Evolutionary conservation across 2,888 invertebrate species (phyloP), one percentile per base, ranked within the genome.

Genomic region (Muschampia plurimacula): DNA sequence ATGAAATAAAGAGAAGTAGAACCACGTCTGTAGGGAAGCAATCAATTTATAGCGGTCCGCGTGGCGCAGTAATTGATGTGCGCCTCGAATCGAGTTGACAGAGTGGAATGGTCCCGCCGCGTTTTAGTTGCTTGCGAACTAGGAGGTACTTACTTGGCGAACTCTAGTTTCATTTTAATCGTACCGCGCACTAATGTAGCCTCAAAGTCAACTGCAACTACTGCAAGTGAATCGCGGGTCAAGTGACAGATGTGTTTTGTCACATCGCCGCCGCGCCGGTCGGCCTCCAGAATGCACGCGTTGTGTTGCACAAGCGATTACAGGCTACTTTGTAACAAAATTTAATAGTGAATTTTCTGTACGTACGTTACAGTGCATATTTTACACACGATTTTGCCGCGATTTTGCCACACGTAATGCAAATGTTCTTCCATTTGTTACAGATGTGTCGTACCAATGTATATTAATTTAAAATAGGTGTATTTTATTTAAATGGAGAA

Each of bases 21-120:
- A 32, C n/a, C 39, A 52, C 70, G 70, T 65, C 55, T 75, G 76
- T 77, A 75, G 85, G 85, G 87, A 89, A 86, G 88, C 86, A 86
- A 89, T 90, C 90, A 89, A 90, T 91, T 90, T 87, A 87, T 87
- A 88, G 88, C 86, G 87, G 86, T 78, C 80, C 82, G 83, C 83
- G 81, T 81, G 82, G 83, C 79, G 79, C 78, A 75, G 86, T 88
- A 89, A 90, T 89, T 87, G 90, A 90, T 90, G 89, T 88, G 89
- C 88, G 89, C 82, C 79, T 78, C 72, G 79, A 79, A 77, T 76
- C 68, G 81, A 84, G 81, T 82, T 79, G 52, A 52, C 52, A 52
- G 52, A 52, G 15, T 52, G 15, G 52, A 52, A 52, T 52, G 52
- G 52, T 52, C 8, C 49, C n/a, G 15, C 15, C 52, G 52, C 52